These are phyloP conservation scores for Platichthys flesus DNA, from an alignment of 2,113 vertebrate species.

Conservation along the genomic window DNA sequence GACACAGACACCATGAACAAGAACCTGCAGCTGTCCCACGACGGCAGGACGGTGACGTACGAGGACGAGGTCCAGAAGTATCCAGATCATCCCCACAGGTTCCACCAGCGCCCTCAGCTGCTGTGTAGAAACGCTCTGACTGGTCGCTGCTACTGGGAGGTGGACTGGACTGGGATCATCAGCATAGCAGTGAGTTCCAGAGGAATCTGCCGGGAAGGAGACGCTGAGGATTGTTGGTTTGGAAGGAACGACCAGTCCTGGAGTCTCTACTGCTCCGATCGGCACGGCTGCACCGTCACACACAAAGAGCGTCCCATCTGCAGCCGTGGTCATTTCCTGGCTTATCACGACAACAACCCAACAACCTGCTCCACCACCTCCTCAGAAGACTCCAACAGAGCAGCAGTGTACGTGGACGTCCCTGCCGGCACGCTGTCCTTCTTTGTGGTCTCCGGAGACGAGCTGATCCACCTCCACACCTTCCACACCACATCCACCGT, in stretches of 20 bases:
- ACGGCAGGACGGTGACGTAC: not conserved
- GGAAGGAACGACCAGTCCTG: slow-evolving; percentile 21
- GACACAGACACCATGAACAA: slow-evolving; percentile 14
- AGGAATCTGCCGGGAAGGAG: slow-evolving; percentile 17
- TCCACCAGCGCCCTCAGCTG: slow-evolving; percentile 23
- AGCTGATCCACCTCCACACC: slow-evolving; percentile 26
- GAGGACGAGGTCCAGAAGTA: not conserved
- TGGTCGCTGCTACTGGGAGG: slow-evolving; percentile 38
- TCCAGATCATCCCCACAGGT: slow-evolving; percentile 20
- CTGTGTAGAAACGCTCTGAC: slow-evolving; percentile 15
- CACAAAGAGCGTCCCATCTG: not conserved
- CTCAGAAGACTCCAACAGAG: not conserved
- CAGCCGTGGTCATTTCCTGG: not conserved
- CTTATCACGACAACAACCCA: slow-evolving; percentile 4
- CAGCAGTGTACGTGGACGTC: not conserved
- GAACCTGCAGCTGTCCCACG: slow-evolving; percentile 14
- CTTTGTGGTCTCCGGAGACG: slow-evolving; percentile 4
- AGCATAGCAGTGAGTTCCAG: slow-evolving; percentile 9
- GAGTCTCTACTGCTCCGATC: slow-evolving; percentile 19
- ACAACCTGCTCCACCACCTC: not conserved
- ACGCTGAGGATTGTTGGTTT: not conserved
- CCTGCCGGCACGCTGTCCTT: slow-evolving; percentile 8
- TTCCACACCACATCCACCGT: slow-evolving; percentile 9
- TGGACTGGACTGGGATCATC: slow-evolving; percentile 1
- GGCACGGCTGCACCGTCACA: not conserved